Conservation (phyloP, 2,888 invertebrate genomes). For the Cacoxenus indagator region DNA sequence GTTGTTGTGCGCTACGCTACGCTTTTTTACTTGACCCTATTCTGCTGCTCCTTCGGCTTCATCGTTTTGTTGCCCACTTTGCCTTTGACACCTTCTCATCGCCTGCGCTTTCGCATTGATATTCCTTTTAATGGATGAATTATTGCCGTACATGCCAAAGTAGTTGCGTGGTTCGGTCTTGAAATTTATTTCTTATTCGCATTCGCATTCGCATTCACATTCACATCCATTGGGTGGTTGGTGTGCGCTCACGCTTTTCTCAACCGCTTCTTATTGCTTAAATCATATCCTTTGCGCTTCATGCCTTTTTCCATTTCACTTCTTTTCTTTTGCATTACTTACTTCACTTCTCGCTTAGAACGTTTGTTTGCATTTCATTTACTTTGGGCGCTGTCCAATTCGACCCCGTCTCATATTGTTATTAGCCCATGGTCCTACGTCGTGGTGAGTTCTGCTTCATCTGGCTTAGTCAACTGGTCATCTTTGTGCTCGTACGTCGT, state of each 20-base stretch:
- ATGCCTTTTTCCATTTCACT: not conserved
- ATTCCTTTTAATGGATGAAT: slow-evolving; percentile 70
- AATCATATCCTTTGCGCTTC: not conserved
- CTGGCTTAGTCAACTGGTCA: not conserved
- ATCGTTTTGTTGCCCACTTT: not conserved
- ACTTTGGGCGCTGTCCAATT: slow-evolving; percentile 35
- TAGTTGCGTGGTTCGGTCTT: slow-evolving; percentile 52
- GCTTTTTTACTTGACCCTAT: slow-evolving; percentile 32
- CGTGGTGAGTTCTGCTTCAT: slow-evolving; percentile 6
- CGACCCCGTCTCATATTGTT: not conserved
- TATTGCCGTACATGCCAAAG: slow-evolving; percentile 69
- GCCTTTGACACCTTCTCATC: not conserved
- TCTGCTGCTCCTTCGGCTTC: not conserved
- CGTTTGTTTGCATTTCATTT: slow-evolving; percentile 61
- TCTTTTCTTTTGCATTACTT: not conserved
- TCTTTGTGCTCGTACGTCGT: not conserved
- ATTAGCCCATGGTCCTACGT: too few relatives aligned
- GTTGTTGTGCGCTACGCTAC: slow-evolving; percentile 10
- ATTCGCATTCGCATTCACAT: not conserved
- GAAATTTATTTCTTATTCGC: slow-evolving; percentile 44
- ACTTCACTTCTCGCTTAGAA: slow-evolving; percentile 11
- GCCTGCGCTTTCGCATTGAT: slow-evolving; percentile 55
- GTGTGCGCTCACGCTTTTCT: not conserved
- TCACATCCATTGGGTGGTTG: not conserved
- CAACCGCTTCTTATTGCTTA: slow-evolving; percentile 13